A percentile compares a stretch with the other conserved stretches of the same genome.
Evolutionary conservation across 2,113 vertebrate genomes (phyloP).

Genomic region (Antennarius striatus): DNA sequence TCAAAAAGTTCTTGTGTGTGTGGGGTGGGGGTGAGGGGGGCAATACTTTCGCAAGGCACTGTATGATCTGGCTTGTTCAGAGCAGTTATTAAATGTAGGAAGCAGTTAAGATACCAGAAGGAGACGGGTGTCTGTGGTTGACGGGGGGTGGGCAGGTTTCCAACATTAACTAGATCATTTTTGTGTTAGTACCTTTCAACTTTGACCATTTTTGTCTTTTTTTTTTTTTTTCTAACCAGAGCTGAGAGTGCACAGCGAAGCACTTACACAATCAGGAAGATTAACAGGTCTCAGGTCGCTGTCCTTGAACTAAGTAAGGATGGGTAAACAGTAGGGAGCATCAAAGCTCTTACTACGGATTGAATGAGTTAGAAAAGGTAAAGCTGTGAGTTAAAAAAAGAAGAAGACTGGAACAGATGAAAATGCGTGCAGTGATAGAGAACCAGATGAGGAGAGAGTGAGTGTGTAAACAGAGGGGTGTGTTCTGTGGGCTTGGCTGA

Average conservation of each 20-base stretch:
- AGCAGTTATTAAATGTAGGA: constrained; percentile 13
- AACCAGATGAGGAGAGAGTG: constrained; percentile 23
- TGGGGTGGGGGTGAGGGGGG: too few species aligned
- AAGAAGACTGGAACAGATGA: not conserved
- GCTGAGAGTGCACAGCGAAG: not conserved
- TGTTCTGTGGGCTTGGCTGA: constrained; percentile 56
- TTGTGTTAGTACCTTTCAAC: constrained; percentile 52
- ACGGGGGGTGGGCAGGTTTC: constrained; percentile 17
- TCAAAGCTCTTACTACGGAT: constrained; percentile 7
- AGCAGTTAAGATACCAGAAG: not conserved
- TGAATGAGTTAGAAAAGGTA: not conserved
- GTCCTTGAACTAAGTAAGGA: constrained; percentile 50
- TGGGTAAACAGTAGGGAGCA: constrained; percentile 18
- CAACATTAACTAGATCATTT: constrained; percentile 33
- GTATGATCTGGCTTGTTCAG: not conserved
- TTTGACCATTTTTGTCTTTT: constrained; percentile 43
- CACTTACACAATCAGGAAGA: constrained; percentile 32
- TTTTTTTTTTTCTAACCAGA: constrained; percentile 28
- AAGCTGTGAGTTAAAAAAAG: not conserved
- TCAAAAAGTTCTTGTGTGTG: too few species aligned
- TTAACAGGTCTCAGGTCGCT: constrained; percentile 29
- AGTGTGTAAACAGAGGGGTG: constrained; percentile 53
- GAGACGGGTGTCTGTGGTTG: not conserved
- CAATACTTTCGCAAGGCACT: too few species aligned
- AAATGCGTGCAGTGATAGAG: not conserved